Evolutionary conservation across 2,797 vertebrate genomes (phyloP).

Genomic region (Botia almorhae): DNA sequence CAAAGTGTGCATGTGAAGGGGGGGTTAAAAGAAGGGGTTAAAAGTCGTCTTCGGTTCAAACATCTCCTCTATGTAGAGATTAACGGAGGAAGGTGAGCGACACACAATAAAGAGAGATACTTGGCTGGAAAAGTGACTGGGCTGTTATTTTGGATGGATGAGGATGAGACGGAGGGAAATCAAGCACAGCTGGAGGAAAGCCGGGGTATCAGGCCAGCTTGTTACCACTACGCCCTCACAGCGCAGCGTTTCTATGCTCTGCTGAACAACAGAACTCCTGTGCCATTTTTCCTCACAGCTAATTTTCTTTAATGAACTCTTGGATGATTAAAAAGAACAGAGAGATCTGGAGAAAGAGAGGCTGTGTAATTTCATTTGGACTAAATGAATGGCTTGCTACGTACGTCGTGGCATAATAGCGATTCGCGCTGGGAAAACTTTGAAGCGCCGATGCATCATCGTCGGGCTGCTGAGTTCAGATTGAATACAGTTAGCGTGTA

Average conservation of each 20-base stretch:
- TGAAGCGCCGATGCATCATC: slow-evolving; percentile 10
- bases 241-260: slow-evolving; percentile 8
- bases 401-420: neutral
- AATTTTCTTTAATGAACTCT: slow-evolving; percentile 42
- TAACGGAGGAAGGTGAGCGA: neutral
- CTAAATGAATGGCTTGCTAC: slow-evolving; percentile 4
- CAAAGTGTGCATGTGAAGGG: neutral
- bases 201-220: slow-evolving; percentile 3
- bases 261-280: slow-evolving; percentile 17
- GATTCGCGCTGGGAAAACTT: slow-evolving; percentile 10
- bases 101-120: neutral
- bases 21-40: neutral
- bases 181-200: slow-evolving; percentile 11
- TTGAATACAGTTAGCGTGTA: slow-evolving; percentile 12
- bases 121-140: neutral
- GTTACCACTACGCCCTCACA: neutral
- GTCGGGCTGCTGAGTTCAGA: slow-evolving; percentile 3
- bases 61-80: neutral
- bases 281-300: slow-evolving; percentile 28
- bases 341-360: slow-evolving; percentile 4
- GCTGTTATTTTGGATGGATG: slow-evolving; percentile 12
- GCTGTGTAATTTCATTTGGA: neutral
- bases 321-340: slow-evolving; percentile 28
- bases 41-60: neutral
- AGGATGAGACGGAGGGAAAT: slow-evolving; percentile 7